Evolutionary conservation across 2,888 invertebrate species (phyloP), one percentile per base, ranked within the genome.

Genomic region (Sepioteuthis lessoniana): DNA sequence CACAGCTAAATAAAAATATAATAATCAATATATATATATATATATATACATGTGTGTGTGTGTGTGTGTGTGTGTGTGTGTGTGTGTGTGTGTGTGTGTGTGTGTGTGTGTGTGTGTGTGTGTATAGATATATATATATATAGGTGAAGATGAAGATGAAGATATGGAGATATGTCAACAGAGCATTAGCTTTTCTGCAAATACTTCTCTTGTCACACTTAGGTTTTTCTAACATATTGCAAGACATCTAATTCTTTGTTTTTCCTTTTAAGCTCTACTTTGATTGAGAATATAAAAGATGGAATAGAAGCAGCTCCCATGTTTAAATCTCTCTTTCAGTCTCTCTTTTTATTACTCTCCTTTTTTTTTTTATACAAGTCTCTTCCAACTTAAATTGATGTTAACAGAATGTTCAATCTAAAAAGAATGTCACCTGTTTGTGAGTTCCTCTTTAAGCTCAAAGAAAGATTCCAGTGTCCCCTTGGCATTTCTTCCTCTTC

Each of bases 361-460:
- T n/a, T 55, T 55, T 55, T 28, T 55, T 55, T 55, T 76, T 76
- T 13, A 76, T 76, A 16, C n/a, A 35, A 76, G 10, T 76, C 76
- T 35, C n/a, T 76, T 76, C 76, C 76, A 76, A n/a, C n/a, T 76
- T 76, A 76, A 35, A 76, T 55, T 55, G 55, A 55, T 76, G 76
- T 76, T 35, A 76, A 76, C 76, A 76, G 76, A 76, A 76, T n/a
- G n/a, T 76, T 16, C n/a, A 76, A 76, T 35, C n/a, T 35, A n/a
- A 76, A 76, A 76, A n/a, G n/a, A n/a, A 76, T 76, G 76, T 76
- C 76, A 76, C n/a, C 35, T 76, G 76, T 76, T 76, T 76, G 55
- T 55, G 76, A 76, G n/a, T 16, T 35, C 1, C 76, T 76, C n/a
- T 76, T 35, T n/a, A 76, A 76, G n/a, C 35, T 76, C 35, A 76